These are phyloP conservation scores for Entomobrya proxima DNA, from an alignment of 2,888 invertebrate species.

Conservation along the genomic window DNA sequence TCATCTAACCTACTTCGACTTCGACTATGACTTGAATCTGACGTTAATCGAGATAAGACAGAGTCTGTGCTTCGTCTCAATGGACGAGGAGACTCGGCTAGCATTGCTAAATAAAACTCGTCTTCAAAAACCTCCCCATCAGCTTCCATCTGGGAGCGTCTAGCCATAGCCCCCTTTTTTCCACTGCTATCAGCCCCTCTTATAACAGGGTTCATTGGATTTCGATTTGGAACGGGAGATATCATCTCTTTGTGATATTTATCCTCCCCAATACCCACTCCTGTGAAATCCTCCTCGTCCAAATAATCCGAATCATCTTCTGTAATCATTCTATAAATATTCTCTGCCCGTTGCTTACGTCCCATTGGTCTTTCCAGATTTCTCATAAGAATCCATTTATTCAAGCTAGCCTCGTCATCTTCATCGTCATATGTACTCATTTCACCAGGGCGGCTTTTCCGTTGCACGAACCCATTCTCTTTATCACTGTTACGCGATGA, in stretches of 20 bases:
- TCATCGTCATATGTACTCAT: conserved; percentile 29
- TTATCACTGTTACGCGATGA: neutral
- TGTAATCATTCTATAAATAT: conserved; percentile 72
- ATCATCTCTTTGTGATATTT: conserved; percentile 31
- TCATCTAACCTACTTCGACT: conserved; percentile 67
- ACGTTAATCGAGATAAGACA: conserved; percentile 71
- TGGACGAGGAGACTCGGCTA: conserved; percentile 72
- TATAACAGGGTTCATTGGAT: neutral
- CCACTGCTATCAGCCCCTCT: conserved; percentile 3
- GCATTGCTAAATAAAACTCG: conserved; percentile 74
- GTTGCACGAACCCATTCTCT: neutral
- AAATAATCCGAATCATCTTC: conserved; percentile 71
- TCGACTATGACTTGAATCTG: conserved; percentile 69
- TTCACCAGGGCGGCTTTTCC: neutral
- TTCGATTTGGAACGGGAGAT: conserved; percentile 24
- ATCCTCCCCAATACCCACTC: neutral
- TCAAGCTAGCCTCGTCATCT: conserved; percentile 64
- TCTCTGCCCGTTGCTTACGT: conserved; percentile 71
- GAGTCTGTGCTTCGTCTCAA: conserved; percentile 72
- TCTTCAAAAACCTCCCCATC: conserved; percentile 71
- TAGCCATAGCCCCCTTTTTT: neutral
- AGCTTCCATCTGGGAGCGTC: conserved; percentile 39
- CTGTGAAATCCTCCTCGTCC: conserved; percentile 50
- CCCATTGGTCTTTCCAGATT: conserved; percentile 66
- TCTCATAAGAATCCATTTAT: conserved; percentile 70